Evolutionary conservation across 2,888 invertebrate species (phyloP), one percentile per base, ranked within the genome.

Genomic region (Drosophila diplacantha): DNA sequence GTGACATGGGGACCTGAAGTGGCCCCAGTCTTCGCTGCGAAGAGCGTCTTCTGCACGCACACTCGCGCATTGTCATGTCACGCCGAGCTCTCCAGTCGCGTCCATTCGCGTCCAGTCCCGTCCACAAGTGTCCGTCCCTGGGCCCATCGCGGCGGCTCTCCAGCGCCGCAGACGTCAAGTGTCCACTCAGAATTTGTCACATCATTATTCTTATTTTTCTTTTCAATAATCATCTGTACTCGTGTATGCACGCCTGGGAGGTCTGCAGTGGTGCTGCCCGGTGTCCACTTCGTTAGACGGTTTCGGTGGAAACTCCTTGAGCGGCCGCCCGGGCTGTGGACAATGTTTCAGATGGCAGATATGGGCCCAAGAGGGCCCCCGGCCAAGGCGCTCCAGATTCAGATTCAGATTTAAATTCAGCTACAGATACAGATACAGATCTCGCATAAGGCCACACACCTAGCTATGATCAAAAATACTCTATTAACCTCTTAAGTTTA

Each of bases 141-240:
- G 16, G 12, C 18, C 24, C 34, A 18, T n/a, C 32, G 61, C 67
- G 49, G 69, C 75, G 67, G 57, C 60, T 29, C 60, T 55, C 43
- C 58, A 54, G 46, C 70, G 75, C 63, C 53, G 72, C 64, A 50
- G 73, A 65, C 54, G 37, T 81, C 47, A 80, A 81, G 81, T 81
- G 67, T 73, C 82, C 82, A 81, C 81, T 79, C 70, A 74, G 75
- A 81, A 83, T 83, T 81, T 83, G 83, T 83, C 83, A 84, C 84
- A 83, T 83, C 83, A 83, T 83, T 83, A 84, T 83, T 84, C 84
- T 82, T 83, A 82, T 83, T 83, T 81, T 81, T 83, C 74, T 81
- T 79, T 81, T 70, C 68, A 75, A 75, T 72, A 78, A 78, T 78
- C 80, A 77, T 77, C 77, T 74, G 70, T 74, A 74, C 72, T 50